Base-by-base conservation (phyloP, 2,113 vertebrate species). In the Benthochromis sp. region DNA sequence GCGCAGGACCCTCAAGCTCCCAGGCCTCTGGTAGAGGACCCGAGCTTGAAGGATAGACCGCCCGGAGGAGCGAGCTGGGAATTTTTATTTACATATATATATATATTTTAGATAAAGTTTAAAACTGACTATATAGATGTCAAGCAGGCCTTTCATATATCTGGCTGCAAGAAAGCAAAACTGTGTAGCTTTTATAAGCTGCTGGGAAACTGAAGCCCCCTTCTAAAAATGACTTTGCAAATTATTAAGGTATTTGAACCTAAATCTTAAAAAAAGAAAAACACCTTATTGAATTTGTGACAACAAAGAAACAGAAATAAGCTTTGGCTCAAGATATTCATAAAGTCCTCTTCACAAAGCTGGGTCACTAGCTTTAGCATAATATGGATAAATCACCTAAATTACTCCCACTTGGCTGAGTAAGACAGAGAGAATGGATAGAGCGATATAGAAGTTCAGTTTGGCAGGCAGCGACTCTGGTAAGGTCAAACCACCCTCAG, bases 381-480 rank as follows among this genome's bases (percentile, higher is more conserved):
- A 90, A 94, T 93, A 66, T 84, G 45, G 79, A 90, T 91, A 90
- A 92, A 93, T 93, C 84, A 90, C 84, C 85, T 90, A 79, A 87
- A 88, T 92, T 89, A 92, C 91, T 91, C 47, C 84, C 52, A 84
- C 76, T 89, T 93, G 91, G 86, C 73, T 86, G 55, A 79, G 55
- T 86, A 73, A 66, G 90, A 52, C 52, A 29, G 55, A 82, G 50
- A 84, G 81, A 90, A 90, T 84, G 53, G 63, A 91, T 92, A 43
- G 63, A 86, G 83, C 5, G 7, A 90, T 89, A 59, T 2, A 2
- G 80, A 34, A 66, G 89, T 87, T 90, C 76, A 85, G 61, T 91
- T 85, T 89, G 86, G 89, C 85, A 86, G 83, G 29, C 45, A n/a
- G 45, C 5, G 59, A 80, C 73, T 88, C 53, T 0, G 73, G 34